Evolutionary conservation across 2,888 invertebrate genomes (phyloP).

Genomic region (Cyclophora albipunctata): DNA sequence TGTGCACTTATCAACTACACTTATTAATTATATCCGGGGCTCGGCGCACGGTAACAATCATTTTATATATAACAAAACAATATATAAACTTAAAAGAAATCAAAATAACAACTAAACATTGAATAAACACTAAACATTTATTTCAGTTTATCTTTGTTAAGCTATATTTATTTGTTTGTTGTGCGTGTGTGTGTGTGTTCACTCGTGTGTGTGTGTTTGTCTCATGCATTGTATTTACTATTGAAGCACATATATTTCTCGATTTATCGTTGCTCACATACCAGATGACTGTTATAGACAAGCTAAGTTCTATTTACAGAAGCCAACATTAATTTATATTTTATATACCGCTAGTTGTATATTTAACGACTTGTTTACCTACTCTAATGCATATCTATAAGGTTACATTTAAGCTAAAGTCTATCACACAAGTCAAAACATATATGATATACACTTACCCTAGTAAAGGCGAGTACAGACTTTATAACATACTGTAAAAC

Average conservation of each 20-base stretch:
- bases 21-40: slow-evolving; percentile 61
- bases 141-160: slow-evolving; percentile 26
- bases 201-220: slow-evolving; percentile 45
- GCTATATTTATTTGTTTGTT: slow-evolving; percentile 33
- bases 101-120: slow-evolving; percentile 33
- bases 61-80: slow-evolving; percentile 33
- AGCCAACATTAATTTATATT: slow-evolving; percentile 33
- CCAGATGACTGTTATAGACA: slow-evolving; percentile 49
- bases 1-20: slow-evolving; percentile 69
- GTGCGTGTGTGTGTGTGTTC: slow-evolving; percentile 34
- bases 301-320: slow-evolving; percentile 42
- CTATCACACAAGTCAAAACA: not conserved
- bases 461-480: too few species aligned
- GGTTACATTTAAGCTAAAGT: not conserved
- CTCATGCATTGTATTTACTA: slow-evolving; percentile 55
- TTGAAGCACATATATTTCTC: slow-evolving; percentile 60
- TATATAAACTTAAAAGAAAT: slow-evolving; percentile 22
- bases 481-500: too few species aligned
- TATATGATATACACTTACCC: too few species aligned
- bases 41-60: slow-evolving; percentile 46
- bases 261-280: slow-evolving; percentile 67
- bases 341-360: too few species aligned
- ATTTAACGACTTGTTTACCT: too few species aligned
- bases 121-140: slow-evolving; percentile 51
- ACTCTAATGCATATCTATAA: slow-evolving; percentile 4